Conservation (phyloP, 2,113 vertebrate species). For the Neodon shergylaensis region DNA sequence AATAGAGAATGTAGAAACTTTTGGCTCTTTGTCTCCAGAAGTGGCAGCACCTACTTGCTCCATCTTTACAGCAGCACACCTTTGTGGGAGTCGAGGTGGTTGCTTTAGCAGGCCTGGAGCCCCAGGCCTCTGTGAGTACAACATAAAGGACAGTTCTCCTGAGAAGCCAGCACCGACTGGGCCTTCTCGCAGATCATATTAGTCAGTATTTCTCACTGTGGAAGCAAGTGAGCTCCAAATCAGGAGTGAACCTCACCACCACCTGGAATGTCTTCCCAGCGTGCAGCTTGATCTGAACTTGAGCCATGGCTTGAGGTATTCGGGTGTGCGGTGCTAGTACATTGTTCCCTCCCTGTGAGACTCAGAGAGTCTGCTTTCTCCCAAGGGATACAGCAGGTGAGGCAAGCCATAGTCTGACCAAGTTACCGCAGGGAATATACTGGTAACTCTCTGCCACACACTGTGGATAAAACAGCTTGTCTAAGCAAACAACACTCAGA, state of each 20-base stretch:
- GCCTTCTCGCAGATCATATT: constrained; percentile 98
- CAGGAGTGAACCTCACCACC: constrained; percentile 95
- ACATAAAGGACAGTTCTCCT: constrained; percentile 16
- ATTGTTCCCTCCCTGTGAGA: not conserved
- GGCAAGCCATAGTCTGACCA: not conserved
- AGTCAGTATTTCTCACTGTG: constrained; percentile 95
- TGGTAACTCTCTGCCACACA: not conserved
- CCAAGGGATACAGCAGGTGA: not conserved
- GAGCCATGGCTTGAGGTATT: not conserved
- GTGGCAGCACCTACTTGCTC: not conserved
- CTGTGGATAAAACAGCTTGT: constrained; percentile 23
- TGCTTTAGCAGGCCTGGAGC: not conserved
- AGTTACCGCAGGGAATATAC: not conserved
- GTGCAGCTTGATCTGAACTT: constrained; percentile 87
- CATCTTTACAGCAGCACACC: too few species aligned
- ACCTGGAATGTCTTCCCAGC: constrained; percentile 91
- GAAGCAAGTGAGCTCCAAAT: constrained; percentile 96
- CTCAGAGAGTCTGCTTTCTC: not conserved
- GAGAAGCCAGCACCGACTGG: not conserved
- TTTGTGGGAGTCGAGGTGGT: not conserved
- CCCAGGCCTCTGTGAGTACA: not conserved
- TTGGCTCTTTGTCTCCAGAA: not conserved
- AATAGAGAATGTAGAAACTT: constrained; percentile 21
- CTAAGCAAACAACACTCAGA: constrained; percentile 26
- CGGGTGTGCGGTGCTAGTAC: not conserved